phyloP scores from a whole-genome alignment of 2,797 vertebrate species.

The Euphonia xanthogaster region DNA sequence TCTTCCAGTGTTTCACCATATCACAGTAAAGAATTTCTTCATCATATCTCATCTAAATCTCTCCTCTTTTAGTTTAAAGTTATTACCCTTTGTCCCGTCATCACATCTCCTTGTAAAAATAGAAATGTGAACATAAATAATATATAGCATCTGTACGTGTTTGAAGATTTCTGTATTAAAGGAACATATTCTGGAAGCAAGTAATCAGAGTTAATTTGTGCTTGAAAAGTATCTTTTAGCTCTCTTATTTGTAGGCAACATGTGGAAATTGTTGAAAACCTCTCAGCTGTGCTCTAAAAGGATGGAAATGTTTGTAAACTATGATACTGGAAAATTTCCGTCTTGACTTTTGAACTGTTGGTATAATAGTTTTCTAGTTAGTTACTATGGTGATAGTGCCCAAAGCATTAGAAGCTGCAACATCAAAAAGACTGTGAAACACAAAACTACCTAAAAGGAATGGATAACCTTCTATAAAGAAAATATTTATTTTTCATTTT shows the following conservation, averaged over 20 bases:
- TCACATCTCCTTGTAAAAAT: not conserved
- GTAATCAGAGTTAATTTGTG: not conserved
- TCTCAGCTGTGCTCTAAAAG: not conserved
- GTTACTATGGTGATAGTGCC: not conserved
- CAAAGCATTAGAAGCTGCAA: not conserved
- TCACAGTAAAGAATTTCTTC: not conserved
- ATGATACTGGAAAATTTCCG: not conserved
- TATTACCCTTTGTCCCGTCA: not conserved
- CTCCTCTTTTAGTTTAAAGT: not conserved
- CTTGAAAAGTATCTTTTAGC: not conserved
- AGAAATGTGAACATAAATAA: not conserved
- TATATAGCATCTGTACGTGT: not conserved
- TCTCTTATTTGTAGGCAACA: not conserved
- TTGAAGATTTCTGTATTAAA: not conserved
- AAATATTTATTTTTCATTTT: not conserved
- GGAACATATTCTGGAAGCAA: not conserved
- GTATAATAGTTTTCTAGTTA: not conserved
- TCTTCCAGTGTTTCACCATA: not conserved
- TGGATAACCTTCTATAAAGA: not conserved
- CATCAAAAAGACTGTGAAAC: not conserved
- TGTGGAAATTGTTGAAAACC: not conserved
- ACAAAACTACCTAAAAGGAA: not conserved
- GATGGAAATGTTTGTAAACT: not conserved
- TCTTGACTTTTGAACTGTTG: constrained; percentile 14
- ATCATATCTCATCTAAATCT: not conserved